Percentiles rank a stretch among this genome's conserved stretches.
Conservation (phyloP, 2,113 vertebrate genomes). For the Blennius ocellaris region DNA sequence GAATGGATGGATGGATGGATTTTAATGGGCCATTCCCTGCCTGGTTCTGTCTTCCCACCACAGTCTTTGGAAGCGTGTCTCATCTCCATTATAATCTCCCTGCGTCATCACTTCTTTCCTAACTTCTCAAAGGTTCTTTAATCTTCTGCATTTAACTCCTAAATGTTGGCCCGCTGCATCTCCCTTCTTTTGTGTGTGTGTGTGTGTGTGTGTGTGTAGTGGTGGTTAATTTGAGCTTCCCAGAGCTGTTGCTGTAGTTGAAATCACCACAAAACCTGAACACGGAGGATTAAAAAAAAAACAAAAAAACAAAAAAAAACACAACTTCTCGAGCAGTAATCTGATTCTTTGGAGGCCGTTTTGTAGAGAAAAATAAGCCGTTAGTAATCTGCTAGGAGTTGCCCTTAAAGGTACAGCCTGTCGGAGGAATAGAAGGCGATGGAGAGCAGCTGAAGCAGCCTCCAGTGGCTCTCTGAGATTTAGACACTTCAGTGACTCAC, state of each 20-base stretch:
- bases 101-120: not conserved
- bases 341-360: constrained; percentile 53
- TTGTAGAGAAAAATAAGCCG: not conserved
- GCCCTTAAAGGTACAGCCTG: no score
- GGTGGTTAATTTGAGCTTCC: constrained; percentile 60
- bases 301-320: not conserved
- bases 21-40: constrained; percentile 17
- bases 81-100: constrained; percentile 23
- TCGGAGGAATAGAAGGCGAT: no score
- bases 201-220: no score
- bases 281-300: no score
- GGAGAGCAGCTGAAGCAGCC: no score
- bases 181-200: constrained; percentile 52
- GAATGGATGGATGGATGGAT: constrained; percentile 24
- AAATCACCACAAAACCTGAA: constrained; percentile 2
- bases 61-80: constrained; percentile 52
- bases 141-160: constrained; percentile 13
- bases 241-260: constrained; percentile 24
- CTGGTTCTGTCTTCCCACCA: constrained; percentile 28
- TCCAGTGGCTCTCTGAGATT: no score
- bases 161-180: constrained; percentile 21
- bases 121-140: constrained; percentile 6
- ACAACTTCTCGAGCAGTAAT: not conserved
- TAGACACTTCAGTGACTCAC: no score
- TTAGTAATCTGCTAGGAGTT: no score